Conservation (phyloP, 2,797 vertebrate genomes). For the Eidolon dupreanum region DNA sequence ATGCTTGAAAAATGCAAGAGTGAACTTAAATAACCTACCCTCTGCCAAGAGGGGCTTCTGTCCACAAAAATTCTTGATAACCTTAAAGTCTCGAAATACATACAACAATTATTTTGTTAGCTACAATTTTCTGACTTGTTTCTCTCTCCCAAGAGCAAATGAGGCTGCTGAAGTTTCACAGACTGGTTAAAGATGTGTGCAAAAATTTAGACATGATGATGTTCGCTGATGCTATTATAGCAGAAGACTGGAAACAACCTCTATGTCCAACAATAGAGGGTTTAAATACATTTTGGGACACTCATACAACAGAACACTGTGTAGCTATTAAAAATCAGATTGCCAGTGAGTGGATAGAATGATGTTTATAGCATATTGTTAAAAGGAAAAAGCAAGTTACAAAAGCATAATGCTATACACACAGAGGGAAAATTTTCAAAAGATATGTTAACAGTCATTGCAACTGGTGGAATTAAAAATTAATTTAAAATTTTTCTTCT, state of each 20-base stretch:
- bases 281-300: neutral
- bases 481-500: neutral
- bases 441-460: neutral
- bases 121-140: neutral
- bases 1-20: neutral
- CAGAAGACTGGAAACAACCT: conserved; percentile 19
- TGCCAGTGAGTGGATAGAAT: neutral
- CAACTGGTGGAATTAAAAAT: neutral
- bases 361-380: neutral
- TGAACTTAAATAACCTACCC: neutral
- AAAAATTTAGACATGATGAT: neutral
- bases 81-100: neutral
- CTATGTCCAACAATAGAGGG: neutral
- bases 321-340: neutral
- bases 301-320: neutral
- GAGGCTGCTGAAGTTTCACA: neutral
- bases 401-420: neutral
- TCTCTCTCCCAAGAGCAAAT: neutral
- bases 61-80: conserved; percentile 6
- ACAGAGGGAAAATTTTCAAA: neutral
- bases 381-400: neutral
- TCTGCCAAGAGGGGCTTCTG: neutral
- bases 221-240: neutral
- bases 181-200: neutral
- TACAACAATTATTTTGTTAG: neutral